phyloP scores from a whole-genome alignment of 1,140 invertebrate species.

The Neelides sp. region DNA sequence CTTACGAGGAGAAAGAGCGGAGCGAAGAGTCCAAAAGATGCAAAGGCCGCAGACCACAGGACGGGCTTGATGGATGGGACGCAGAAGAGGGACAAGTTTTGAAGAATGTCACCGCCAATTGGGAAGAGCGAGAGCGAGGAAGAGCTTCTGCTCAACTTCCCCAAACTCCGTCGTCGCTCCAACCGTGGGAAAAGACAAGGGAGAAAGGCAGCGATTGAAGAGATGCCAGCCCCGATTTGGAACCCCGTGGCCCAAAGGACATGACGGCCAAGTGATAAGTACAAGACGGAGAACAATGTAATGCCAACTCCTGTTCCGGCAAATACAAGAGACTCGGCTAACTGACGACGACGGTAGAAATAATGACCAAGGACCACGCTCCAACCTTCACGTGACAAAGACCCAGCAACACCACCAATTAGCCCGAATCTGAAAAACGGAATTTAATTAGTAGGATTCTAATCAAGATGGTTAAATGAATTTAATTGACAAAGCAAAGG shows the following conservation, averaged over 20 bases:
- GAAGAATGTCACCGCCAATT: slow-evolving; percentile 29
- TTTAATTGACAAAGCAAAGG: too few species aligned
- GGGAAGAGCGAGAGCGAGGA: slow-evolving; percentile 10
- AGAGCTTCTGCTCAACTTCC: too few species aligned
- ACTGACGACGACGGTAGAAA: slow-evolving; percentile 59
- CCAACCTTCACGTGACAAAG: slow-evolving; percentile 69
- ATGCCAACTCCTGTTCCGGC: slow-evolving; percentile 77
- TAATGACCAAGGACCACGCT: slow-evolving; percentile 77
- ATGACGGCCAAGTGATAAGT: slow-evolving; percentile 35
- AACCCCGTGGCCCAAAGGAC: slow-evolving; percentile 27
- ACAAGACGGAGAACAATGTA: slow-evolving; percentile 72
- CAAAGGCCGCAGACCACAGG: slow-evolving; percentile 26
- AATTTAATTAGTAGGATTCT: too few species aligned
- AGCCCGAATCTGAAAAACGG: slow-evolving; percentile 51
- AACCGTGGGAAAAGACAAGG: slow-evolving; percentile 29
- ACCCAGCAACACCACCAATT: slow-evolving; percentile 63
- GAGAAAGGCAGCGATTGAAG: slow-evolving; percentile 26
- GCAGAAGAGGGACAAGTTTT: slow-evolving; percentile 29
- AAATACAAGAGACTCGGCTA: slow-evolving; percentile 80
- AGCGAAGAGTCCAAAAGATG: slow-evolving; percentile 27
- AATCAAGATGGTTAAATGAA: too few species aligned
- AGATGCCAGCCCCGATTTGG: slow-evolving; percentile 24
- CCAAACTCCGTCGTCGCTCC: too few species aligned
- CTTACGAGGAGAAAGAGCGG: slow-evolving; percentile 31
- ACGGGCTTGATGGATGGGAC: slow-evolving; percentile 27